Conservation (phyloP, 2,113 vertebrate genomes). For the Rana temporaria region DNA sequence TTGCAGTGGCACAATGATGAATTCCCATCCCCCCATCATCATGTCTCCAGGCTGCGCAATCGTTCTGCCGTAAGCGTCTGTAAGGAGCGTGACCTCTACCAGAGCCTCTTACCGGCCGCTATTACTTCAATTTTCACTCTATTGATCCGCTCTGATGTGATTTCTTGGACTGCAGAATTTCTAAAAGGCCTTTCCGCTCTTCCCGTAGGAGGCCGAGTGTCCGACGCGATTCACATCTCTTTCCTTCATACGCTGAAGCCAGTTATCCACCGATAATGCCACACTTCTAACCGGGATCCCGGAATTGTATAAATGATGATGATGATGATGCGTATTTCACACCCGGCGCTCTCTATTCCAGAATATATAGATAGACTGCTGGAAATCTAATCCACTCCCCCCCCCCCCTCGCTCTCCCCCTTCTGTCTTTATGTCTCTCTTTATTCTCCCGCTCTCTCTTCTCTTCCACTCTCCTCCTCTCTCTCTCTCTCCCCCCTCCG, state of each 20-base stretch:
- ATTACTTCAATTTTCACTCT: slow-evolving; percentile 49
- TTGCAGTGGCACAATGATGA: neutral
- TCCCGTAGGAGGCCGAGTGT: slow-evolving; percentile 7
- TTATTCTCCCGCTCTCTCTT: too few species aligned
- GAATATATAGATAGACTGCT: too few species aligned
- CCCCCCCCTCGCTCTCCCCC: too few species aligned
- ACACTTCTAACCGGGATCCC: too few species aligned
- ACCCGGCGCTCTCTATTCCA: too few species aligned
- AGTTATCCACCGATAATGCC: neutral
- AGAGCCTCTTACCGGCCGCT: slow-evolving; percentile 40
- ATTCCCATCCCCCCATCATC: slow-evolving; percentile 14
- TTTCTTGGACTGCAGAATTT: slow-evolving; percentile 48
- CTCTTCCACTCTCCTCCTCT: too few species aligned
- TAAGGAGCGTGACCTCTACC: slow-evolving; percentile 35
- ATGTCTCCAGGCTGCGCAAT: slow-evolving; percentile 10
- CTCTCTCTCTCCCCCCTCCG: too few species aligned
- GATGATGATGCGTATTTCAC: too few species aligned
- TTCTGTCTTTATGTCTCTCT: too few species aligned
- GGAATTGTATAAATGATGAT: too few species aligned
- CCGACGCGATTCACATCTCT: too few species aligned
- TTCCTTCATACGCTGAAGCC: neutral
- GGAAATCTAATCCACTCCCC: too few species aligned
- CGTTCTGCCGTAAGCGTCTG: slow-evolving; percentile 8
- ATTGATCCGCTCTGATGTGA: slow-evolving; percentile 32
- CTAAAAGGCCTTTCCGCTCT: neutral